These are phyloP conservation scores for Hyppa rectilinea DNA, from an alignment of 2,888 invertebrate species.

Conservation along the genomic window DNA sequence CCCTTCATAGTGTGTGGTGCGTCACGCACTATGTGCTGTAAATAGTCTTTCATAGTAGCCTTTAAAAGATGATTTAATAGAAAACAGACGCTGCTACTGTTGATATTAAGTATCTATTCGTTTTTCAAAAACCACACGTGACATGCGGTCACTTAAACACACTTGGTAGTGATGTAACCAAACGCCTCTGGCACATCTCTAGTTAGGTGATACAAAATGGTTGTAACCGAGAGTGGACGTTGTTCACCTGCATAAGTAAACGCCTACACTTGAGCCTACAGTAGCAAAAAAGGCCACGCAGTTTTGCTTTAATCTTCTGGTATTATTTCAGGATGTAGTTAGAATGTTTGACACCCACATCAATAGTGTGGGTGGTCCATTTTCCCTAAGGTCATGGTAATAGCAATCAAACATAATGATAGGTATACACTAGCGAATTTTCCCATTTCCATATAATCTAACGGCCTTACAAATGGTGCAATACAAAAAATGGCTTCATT, in stretches of 20 bases:
- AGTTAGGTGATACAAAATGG: constrained; percentile 2
- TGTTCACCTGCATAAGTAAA: constrained; percentile 15
- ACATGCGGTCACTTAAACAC: not conserved
- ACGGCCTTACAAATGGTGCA: not conserved
- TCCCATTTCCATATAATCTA: not conserved
- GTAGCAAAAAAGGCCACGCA: not conserved
- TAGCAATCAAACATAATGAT: not conserved
- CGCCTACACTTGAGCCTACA: not conserved
- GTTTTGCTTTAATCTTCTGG: not conserved
- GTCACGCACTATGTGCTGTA: too few relatives aligned
- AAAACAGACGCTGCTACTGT: not conserved
- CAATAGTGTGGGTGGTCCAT: not conserved
- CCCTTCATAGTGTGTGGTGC: too few relatives aligned
- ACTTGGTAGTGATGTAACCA: not conserved
- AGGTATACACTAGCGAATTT: not conserved
- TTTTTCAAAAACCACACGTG: not conserved
- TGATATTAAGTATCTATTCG: not conserved
- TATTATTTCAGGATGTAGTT: not conserved
- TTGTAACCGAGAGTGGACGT: constrained; percentile 3
- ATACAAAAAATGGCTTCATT: not conserved
- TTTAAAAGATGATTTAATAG: too few relatives aligned
- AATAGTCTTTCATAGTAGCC: not conserved
- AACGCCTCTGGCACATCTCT: not conserved
- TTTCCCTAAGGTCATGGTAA: not conserved
- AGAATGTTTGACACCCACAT: not conserved